These are phyloP conservation scores for Latrodectus geometricus DNA, from an alignment of 1,140 invertebrate species.

Conservation along the genomic window DNA sequence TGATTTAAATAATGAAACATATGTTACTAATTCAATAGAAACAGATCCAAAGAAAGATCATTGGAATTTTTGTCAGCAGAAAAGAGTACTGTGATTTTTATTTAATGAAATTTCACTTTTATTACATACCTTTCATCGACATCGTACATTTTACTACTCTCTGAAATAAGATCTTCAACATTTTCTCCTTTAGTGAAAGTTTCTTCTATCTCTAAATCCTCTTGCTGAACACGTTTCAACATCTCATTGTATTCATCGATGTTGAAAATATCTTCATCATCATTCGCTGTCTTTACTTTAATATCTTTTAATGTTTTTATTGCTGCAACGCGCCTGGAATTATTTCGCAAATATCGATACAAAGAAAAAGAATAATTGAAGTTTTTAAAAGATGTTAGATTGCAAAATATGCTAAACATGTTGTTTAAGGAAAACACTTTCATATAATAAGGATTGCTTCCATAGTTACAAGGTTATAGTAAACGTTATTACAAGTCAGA, in stretches of 20 bases:
- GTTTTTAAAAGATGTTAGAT: neutral
- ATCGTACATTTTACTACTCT: neutral
- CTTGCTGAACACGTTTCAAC: neutral
- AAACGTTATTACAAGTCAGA: too few relatives aligned
- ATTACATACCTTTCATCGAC: neutral
- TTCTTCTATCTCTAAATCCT: neutral
- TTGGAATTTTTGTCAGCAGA: neutral
- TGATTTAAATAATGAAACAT: neutral
- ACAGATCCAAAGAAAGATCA: neutral
- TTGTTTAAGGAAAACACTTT: too few relatives aligned
- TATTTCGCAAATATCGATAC: neutral
- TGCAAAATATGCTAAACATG: neutral
- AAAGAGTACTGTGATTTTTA: neutral
- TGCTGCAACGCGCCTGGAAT: neutral
- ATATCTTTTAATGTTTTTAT: neutral
- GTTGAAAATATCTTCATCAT: neutral
- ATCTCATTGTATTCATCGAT: neutral
- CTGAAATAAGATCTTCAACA: neutral
- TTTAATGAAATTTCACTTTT: neutral
- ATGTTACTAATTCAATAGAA: neutral
- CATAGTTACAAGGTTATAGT: too few relatives aligned
- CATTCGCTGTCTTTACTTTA: neutral
- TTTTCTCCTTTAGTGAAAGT: neutral
- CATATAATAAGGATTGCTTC: too few relatives aligned
- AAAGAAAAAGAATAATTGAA: neutral